phyloP scores from a whole-genome alignment of 2,113 vertebrate species.

The Semicossyphus pulcher region DNA sequence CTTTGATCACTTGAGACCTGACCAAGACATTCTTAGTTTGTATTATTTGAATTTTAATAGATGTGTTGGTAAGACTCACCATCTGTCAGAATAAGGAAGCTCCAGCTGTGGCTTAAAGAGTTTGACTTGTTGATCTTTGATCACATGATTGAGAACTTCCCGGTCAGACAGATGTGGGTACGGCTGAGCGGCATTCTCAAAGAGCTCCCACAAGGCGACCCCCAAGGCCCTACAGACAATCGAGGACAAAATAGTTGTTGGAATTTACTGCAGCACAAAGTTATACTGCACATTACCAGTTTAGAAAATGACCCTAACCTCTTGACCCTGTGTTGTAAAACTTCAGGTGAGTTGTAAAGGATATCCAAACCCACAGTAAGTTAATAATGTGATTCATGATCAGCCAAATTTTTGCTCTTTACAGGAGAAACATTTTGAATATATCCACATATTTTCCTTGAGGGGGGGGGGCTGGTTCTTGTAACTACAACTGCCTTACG shows the following conservation, averaged over 20 bases:
- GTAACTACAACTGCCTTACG: conserved; percentile 24
- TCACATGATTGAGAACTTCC: conserved; percentile 93
- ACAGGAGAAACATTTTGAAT: not conserved
- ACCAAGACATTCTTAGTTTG: too few species aligned
- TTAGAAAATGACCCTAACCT: conserved; percentile 5
- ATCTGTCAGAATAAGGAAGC: conserved; percentile 95
- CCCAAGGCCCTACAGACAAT: conserved; percentile 89
- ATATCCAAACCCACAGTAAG: not conserved
- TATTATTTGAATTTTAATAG: too few species aligned
- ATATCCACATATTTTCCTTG: conserved; percentile 7
- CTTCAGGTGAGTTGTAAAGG: not conserved
- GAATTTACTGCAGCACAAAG: conserved; percentile 7
- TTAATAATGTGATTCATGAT: not conserved
- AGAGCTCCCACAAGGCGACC: conserved; percentile 95
- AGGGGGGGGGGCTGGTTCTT: not conserved
- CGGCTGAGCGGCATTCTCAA: conserved; percentile 88
- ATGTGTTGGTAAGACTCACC: conserved; percentile 78
- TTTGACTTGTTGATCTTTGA: conserved; percentile 92
- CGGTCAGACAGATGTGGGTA: conserved; percentile 90
- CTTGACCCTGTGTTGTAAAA: conserved; percentile 4
- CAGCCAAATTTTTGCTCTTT: too few species aligned
- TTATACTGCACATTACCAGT: not conserved
- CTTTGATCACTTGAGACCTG: not conserved
- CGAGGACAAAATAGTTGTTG: not conserved
- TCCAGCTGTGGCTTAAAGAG: conserved; percentile 92